Conservation (phyloP, 2,888 invertebrate species). For the Palloptera scutellata region DNA sequence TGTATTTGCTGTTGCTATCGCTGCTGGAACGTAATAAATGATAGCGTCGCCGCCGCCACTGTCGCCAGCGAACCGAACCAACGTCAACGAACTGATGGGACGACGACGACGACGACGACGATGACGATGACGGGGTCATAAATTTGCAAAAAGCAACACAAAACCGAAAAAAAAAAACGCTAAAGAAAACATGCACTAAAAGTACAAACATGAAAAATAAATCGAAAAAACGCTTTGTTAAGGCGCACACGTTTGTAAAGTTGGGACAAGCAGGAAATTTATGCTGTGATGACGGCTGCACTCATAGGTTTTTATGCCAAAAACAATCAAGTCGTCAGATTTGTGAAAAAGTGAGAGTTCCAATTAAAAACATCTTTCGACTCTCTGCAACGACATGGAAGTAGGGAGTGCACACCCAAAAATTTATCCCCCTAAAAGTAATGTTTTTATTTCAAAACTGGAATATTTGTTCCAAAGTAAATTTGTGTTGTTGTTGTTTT, state of each 20-base stretch:
- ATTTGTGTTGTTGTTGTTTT: too few relatives aligned
- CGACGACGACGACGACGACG: conserved; percentile 35
- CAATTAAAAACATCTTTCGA: too few relatives aligned
- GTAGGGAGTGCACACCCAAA: too few relatives aligned
- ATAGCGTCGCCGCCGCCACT: background rate
- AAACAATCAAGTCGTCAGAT: too few relatives aligned
- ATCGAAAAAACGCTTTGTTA: conserved; percentile 18
- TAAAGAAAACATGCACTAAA: conserved; percentile 5
- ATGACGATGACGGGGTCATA: conserved; percentile 35
- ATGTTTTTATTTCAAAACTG: too few relatives aligned
- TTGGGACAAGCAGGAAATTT: conserved; percentile 16
- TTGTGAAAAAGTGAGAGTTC: too few relatives aligned
- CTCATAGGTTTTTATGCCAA: too few relatives aligned
- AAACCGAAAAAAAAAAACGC: conserved; percentile 10
- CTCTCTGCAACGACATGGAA: too few relatives aligned
- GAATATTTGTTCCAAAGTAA: too few relatives aligned
- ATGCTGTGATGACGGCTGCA: background rate
- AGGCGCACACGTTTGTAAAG: conserved; percentile 15
- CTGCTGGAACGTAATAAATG: background rate
- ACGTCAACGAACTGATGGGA: conserved; percentile 37
- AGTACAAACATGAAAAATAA: conserved; percentile 15
- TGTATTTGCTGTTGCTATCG: conserved; percentile 7
- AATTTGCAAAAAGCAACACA: conserved; percentile 23
- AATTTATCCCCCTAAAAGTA: too few relatives aligned
- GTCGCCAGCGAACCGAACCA: background rate